These are phyloP conservation scores for Strigamia crassipes DNA, from an alignment of 2,888 invertebrate genomes.

Conservation along the genomic window DNA sequence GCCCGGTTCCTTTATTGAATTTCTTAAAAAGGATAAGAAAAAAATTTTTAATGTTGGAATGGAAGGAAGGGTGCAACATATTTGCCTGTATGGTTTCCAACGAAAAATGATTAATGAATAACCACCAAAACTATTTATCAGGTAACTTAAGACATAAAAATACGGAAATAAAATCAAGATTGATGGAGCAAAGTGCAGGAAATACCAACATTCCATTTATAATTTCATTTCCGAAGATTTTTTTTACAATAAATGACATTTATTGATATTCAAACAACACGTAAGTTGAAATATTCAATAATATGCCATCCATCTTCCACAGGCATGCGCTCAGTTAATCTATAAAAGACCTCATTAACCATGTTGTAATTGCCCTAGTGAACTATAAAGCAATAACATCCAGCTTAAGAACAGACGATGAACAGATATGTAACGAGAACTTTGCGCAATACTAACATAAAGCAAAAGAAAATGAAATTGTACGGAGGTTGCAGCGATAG, in stretches of 20 bases:
- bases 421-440: slow-evolving; percentile 7
- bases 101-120: background rate
- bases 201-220: background rate
- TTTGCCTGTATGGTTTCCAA: background rate
- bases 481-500: background rate
- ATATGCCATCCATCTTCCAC: background rate
- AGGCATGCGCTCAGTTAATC: slow-evolving; percentile 24
- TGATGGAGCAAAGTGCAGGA: background rate
- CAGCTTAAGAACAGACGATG: slow-evolving; percentile 8
- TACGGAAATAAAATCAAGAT: background rate
- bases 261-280: background rate
- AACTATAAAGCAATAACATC: slow-evolving; percentile 14
- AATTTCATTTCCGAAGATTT: no score
- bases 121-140: slow-evolving; percentile 4
- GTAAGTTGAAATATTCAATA: background rate
- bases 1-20: background rate
- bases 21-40: background rate
- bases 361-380: slow-evolving; percentile 28
- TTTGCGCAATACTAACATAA: background rate
- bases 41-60: background rate
- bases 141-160: background rate
- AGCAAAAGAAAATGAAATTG: background rate
- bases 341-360: slow-evolving; percentile 20
- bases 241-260: background rate
- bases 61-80: background rate